phyloP scores from a whole-genome alignment of 2,797 vertebrate genomes.

The Iguana delicatissima region DNA sequence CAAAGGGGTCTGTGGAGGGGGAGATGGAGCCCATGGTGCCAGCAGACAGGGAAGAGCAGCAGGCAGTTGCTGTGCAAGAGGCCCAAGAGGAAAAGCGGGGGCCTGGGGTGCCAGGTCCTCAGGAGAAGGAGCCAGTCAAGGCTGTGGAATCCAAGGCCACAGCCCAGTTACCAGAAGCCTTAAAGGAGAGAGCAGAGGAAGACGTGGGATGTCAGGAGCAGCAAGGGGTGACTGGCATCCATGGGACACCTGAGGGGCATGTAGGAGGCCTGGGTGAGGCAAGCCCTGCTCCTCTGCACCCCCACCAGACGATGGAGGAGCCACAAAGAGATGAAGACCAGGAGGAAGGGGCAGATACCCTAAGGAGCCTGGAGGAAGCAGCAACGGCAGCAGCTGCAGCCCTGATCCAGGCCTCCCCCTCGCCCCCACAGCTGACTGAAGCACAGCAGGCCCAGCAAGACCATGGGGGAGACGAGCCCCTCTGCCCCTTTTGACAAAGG shows the following conservation, averaged over 20 bases:
- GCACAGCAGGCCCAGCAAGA: constrained; percentile 71
- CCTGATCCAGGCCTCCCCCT: constrained; percentile 67
- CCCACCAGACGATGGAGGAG: constrained; percentile 79
- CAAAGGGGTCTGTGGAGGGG: background rate
- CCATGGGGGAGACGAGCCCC: constrained; percentile 74
- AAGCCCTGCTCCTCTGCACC: background rate
- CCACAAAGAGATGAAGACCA: constrained; percentile 70
- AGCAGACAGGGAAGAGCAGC: background rate
- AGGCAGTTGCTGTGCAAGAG: fast-evolving
- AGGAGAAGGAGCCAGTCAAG: background rate
- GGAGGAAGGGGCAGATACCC: constrained; percentile 62
- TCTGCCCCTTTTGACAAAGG: constrained; percentile 75
- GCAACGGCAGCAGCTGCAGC: constrained; percentile 7
- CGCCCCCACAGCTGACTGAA: constrained; percentile 76
- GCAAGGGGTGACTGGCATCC: constrained; percentile 78
- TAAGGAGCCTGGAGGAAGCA: constrained; percentile 63
- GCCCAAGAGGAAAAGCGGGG: background rate
- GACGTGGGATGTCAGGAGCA: constrained; percentile 36
- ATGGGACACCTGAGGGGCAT: background rate
- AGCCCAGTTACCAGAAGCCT: background rate
- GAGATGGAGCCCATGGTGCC: fast-evolving
- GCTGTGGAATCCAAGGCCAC: background rate
- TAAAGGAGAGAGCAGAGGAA: background rate
- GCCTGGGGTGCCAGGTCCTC: fast-evolving
- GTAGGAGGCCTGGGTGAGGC: fast-evolving